phyloP scores from a whole-genome alignment of 2,797 vertebrate species.

The Sebastes hubbsi region DNA sequence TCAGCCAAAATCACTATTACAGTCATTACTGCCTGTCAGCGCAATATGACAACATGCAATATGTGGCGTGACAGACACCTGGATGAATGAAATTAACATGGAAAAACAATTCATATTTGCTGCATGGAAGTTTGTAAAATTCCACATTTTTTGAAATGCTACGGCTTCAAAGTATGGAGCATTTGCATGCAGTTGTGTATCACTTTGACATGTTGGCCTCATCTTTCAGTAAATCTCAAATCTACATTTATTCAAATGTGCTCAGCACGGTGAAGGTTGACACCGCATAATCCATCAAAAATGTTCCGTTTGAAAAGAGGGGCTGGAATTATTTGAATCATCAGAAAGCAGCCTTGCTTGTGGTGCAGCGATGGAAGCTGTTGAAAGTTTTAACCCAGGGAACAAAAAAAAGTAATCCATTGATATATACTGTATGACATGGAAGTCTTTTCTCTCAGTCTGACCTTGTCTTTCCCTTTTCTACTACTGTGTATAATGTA shows the following conservation, averaged over 20 bases:
- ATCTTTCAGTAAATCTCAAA: conserved; percentile 75
- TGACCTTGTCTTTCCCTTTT: conserved; percentile 24
- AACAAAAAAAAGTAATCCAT: conserved; percentile 24
- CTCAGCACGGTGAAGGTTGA: conserved; percentile 64
- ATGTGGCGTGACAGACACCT: conserved; percentile 29
- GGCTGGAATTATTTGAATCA: conserved; percentile 69
- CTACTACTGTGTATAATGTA: conserved; percentile 3
- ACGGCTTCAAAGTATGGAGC: conserved; percentile 31
- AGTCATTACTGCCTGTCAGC: conserved; percentile 48
- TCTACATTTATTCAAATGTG: conserved; percentile 80
- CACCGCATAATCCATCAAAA: conserved; percentile 77
- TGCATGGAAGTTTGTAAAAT: conserved; percentile 35
- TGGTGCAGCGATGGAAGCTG: conserved; percentile 26
- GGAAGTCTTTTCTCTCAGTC: not conserved
- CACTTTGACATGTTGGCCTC: conserved; percentile 72
- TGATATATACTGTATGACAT: conserved; percentile 9
- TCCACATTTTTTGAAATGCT: conserved; percentile 20
- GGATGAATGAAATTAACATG: conserved; percentile 36
- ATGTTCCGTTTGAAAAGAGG: conserved; percentile 69
- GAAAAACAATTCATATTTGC: conserved; percentile 23
- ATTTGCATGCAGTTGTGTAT: conserved; percentile 78
- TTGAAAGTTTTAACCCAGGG: conserved; percentile 38
- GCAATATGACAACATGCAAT: conserved; percentile 1
- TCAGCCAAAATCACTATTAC: conserved; percentile 45
- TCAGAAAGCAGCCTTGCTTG: conserved; percentile 62